phyloP scores from a whole-genome alignment of 2,888 invertebrate genomes.

The Drosophila sordidula region DNA sequence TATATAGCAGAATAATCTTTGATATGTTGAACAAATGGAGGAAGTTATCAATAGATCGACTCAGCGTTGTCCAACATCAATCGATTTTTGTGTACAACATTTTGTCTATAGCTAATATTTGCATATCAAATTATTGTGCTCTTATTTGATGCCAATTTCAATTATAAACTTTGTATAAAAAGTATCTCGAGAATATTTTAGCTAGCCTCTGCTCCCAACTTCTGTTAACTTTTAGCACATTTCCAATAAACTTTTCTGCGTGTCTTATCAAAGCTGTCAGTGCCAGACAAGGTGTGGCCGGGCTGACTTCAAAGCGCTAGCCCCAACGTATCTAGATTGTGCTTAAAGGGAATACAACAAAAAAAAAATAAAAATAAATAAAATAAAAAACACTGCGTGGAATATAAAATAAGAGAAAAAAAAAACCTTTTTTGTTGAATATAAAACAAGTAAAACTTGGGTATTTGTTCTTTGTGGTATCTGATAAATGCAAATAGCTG shows the following conservation, averaged over 20 bases:
- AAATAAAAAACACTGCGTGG: constrained; percentile 1
- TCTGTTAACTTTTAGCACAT: constrained; percentile 8
- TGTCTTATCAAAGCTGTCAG: constrained; percentile 42
- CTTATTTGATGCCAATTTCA: not conserved
- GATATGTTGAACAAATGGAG: too few relatives aligned
- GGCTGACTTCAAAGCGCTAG: constrained; percentile 32
- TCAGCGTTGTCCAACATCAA: too few relatives aligned
- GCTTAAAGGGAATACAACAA: constrained; percentile 9
- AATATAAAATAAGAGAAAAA: constrained; percentile 14
- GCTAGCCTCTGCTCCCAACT: not conserved
- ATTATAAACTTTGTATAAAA: not conserved
- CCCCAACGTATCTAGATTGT: constrained; percentile 39
- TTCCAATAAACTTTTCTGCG: constrained; percentile 19
- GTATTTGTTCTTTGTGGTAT: constrained; percentile 7
- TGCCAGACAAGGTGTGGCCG: constrained; percentile 54
- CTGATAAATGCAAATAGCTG: constrained; percentile 27
- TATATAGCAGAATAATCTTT: too few relatives aligned
- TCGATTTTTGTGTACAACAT: too few relatives aligned
- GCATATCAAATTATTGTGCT: too few relatives aligned
- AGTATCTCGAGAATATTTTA: not conserved
- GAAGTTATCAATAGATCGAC: too few relatives aligned
- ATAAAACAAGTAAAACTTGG: constrained; percentile 3
- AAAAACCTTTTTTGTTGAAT: too few relatives aligned
- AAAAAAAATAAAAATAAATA: too few relatives aligned
- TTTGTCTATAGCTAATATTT: too few relatives aligned